Conservation (phyloP, 2,888 invertebrate species). For the Agrotis puta region DNA sequence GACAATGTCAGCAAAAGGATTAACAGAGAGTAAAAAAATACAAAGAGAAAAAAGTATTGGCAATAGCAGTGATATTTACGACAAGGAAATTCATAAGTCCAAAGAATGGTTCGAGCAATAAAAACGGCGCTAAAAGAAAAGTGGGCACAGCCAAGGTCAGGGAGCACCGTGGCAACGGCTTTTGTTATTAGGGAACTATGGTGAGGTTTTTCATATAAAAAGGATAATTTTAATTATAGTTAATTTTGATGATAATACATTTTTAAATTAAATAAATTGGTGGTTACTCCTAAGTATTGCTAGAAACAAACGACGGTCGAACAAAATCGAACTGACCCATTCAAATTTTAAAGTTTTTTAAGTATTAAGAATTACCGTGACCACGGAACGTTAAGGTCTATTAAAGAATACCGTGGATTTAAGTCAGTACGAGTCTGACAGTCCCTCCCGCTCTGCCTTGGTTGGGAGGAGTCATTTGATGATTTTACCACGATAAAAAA, state of each 20-base stretch:
- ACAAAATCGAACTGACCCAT: no score
- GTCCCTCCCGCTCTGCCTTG: no score
- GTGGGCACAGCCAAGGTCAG: slow-evolving; percentile 52
- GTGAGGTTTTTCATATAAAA: background rate
- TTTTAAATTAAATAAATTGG: no score
- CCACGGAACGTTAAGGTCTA: no score
- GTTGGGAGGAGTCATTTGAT: no score
- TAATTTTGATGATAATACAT: slow-evolving; percentile 2
- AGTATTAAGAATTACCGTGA: no score
- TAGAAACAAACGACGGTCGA: no score
- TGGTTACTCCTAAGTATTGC: no score
- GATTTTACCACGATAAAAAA: no score
- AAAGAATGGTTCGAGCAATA: slow-evolving; percentile 57
- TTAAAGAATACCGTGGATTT: no score
- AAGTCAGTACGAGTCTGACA: no score
- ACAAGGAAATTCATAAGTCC: slow-evolving; percentile 60
- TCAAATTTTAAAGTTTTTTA: no score
- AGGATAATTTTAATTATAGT: background rate
- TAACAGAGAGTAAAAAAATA: slow-evolving; percentile 37
- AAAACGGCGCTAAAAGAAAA: slow-evolving; percentile 57
- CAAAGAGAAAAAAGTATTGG: slow-evolving; percentile 44
- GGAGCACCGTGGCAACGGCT: slow-evolving; percentile 35
- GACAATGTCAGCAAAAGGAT: slow-evolving; percentile 30
- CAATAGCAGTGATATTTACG: slow-evolving; percentile 62
- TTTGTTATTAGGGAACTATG: slow-evolving; percentile 15